phyloP scores from a whole-genome alignment of 2,888 invertebrate genomes.

The Pristionchus maxplancki region DNA sequence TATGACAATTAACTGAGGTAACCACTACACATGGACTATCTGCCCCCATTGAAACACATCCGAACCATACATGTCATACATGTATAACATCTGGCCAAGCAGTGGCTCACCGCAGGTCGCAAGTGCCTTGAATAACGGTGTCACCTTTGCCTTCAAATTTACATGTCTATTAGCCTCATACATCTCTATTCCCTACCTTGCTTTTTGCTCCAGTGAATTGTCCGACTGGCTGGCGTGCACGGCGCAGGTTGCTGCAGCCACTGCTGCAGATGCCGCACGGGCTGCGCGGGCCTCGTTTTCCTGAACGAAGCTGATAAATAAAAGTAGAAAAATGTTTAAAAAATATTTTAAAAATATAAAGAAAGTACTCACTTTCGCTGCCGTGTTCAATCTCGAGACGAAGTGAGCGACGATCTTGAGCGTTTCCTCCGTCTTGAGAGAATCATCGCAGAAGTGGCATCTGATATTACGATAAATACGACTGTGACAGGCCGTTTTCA shows the following conservation, averaged over 20 bases:
- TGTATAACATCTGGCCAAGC: too few relatives aligned
- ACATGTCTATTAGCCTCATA: too few relatives aligned
- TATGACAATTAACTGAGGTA: background rate
- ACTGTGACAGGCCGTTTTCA: too few relatives aligned
- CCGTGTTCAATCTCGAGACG: constrained; percentile 58
- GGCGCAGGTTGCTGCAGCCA: background rate
- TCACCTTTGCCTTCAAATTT: too few relatives aligned
- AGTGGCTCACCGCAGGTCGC: too few relatives aligned
- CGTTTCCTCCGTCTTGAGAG: constrained; percentile 74
- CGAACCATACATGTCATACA: too few relatives aligned
- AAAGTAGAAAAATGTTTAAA: too few relatives aligned
- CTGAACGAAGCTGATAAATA: too few relatives aligned
- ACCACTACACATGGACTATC: too few relatives aligned
- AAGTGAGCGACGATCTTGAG: constrained; percentile 74
- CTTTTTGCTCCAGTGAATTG: background rate
- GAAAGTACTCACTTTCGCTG: constrained; percentile 32
- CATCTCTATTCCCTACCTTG: background rate
- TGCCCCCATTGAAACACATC: background rate
- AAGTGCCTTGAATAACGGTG: too few relatives aligned
- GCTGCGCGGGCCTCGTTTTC: constrained; percentile 41
- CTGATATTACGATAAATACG: too few relatives aligned
- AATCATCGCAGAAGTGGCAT: constrained; percentile 63
- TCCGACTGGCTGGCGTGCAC: constrained; percentile 41
- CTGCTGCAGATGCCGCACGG: background rate
- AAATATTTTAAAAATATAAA: too few relatives aligned